Evolutionary conservation across 2,888 invertebrate species (phyloP).

Genomic region (Drosophila infuscata): DNA sequence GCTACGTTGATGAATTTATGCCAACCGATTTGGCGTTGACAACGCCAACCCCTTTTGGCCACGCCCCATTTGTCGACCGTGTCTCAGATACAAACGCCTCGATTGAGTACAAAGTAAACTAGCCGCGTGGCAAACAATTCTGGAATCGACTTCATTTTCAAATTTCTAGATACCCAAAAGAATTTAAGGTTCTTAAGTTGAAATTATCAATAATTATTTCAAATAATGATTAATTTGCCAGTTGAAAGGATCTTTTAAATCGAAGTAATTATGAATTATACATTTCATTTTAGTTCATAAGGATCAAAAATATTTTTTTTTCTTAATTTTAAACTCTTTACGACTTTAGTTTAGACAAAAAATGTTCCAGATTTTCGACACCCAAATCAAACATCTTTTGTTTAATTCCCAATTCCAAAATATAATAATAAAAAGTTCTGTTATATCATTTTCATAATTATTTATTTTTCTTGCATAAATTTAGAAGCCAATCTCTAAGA

Average conservation of each 20-base stretch:
- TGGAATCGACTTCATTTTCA: constrained; percentile 22
- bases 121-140: constrained; percentile 50
- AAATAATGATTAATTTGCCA: not conserved
- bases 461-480: constrained; percentile 53
- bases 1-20: constrained; percentile 77
- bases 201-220: not conserved
- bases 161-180: not conserved
- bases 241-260: not conserved
- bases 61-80: constrained; percentile 50
- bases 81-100: constrained; percentile 50
- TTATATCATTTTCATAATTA: constrained; percentile 34
- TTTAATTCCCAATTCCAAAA: constrained; percentile 11
- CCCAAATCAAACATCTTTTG: not conserved
- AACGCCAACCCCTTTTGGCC: constrained; percentile 25
- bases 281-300: not conserved
- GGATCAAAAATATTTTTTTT: not conserved
- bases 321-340: not conserved
- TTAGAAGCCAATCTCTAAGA: constrained; percentile 60
- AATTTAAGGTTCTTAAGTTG: too few species aligned
- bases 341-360: not conserved
- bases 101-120: constrained; percentile 55
- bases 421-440: not conserved
- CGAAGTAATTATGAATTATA: not conserved
- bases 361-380: not conserved
- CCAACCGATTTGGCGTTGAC: constrained; percentile 64